phyloP scores from a whole-genome alignment of 2,797 vertebrate species.

The Pteropus rufus region DNA sequence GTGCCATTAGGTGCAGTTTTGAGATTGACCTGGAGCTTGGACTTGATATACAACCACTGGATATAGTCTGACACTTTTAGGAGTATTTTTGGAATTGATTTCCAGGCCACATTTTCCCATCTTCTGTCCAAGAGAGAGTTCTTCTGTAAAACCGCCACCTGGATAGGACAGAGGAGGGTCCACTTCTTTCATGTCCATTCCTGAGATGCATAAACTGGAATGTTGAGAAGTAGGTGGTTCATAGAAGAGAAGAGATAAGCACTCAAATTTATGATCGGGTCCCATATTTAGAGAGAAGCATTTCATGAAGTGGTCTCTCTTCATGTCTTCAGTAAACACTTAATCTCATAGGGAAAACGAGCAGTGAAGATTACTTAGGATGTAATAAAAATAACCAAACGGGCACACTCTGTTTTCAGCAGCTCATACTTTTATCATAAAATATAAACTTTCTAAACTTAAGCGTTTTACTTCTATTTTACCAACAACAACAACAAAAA shows the following conservation, averaged over 20 bases:
- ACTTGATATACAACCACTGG: neutral
- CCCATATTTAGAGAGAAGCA: neutral
- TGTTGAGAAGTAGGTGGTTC: neutral
- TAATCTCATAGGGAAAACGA: neutral
- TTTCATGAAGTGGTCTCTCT: neutral
- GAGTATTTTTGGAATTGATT: neutral
- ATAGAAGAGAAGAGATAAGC: neutral
- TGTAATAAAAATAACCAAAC: neutral
- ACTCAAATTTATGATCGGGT: neutral
- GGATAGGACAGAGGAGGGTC: neutral
- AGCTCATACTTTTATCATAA: conserved; percentile 79
- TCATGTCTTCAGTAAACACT: neutral
- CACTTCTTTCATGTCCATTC: neutral
- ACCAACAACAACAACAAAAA: conserved; percentile 62
- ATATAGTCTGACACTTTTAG: neutral
- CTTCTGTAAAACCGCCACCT: neutral
- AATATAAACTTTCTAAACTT: conserved; percentile 80
- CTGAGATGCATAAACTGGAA: neutral
- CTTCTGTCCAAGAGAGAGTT: neutral
- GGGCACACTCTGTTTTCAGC: conserved; percentile 56
- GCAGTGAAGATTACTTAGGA: neutral
- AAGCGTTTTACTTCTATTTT: conserved; percentile 76
- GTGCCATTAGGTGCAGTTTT: neutral
- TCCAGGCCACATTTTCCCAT: neutral
- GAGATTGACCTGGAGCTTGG: neutral